These are phyloP conservation scores for Stenolophus ochropezus DNA, from an alignment of 2,888 invertebrate species.

Conservation along the genomic window DNA sequence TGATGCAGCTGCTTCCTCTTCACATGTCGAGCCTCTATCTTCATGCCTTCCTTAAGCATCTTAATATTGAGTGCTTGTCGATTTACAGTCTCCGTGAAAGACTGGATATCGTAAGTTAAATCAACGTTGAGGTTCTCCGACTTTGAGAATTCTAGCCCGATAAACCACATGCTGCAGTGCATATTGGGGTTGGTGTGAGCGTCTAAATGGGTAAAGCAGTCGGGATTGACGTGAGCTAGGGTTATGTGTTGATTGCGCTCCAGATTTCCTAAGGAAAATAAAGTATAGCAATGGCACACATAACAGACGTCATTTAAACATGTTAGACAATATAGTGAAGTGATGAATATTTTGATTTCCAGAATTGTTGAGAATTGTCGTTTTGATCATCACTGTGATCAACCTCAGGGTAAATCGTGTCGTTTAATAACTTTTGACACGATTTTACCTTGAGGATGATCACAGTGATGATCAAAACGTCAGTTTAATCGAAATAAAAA, in stretches of 20 bases:
- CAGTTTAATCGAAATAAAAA: too few relatives aligned
- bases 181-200: conserved; percentile 73
- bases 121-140: conserved; percentile 92
- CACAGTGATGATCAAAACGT: too few relatives aligned
- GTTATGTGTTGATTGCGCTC: conserved; percentile 94
- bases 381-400: too few relatives aligned
- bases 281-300: background rate
- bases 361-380: too few relatives aligned
- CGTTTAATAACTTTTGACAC: too few relatives aligned
- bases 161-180: conserved; percentile 96
- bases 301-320: too few relatives aligned
- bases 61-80: conserved; percentile 83
- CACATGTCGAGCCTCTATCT: conserved; percentile 90
- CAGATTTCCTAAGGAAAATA: conserved; percentile 78
- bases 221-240: conserved; percentile 96
- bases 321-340: too few relatives aligned
- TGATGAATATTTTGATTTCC: too few relatives aligned
- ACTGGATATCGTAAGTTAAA: conserved; percentile 93
- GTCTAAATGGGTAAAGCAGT: conserved; percentile 81
- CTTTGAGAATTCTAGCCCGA: conserved; percentile 95
- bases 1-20: conserved; percentile 85
- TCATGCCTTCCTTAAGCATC: conserved; percentile 84
- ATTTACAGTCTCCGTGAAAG: conserved; percentile 91
- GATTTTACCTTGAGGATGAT: too few relatives aligned
- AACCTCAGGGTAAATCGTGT: too few relatives aligned